Evolutionary conservation across 1,140 invertebrate genomes (phyloP).

Genomic region (Octopus bimaculoides): DNA sequence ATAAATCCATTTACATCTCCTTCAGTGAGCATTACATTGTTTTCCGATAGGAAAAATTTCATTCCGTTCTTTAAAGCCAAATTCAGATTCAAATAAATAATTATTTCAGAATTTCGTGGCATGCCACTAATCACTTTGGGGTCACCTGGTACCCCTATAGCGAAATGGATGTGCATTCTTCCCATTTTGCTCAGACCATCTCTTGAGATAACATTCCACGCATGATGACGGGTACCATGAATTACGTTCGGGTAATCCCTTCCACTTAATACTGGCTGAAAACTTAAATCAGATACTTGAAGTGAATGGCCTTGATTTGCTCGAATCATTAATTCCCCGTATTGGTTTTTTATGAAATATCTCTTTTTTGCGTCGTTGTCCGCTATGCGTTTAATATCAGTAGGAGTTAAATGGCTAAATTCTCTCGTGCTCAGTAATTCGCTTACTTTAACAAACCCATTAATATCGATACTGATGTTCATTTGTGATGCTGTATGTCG

Average conservation of each 20-base stretch:
- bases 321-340: constrained; percentile 65
- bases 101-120: constrained; percentile 65
- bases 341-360: constrained; percentile 61
- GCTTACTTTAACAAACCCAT: constrained; percentile 67
- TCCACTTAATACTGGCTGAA: constrained; percentile 58
- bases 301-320: constrained; percentile 79
- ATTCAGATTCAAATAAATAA: constrained; percentile 69
- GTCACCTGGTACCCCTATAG: constrained; percentile 62
- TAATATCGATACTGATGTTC: neutral
- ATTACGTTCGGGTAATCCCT: constrained; percentile 60
- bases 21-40: constrained; percentile 71
- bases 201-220: constrained; percentile 61
- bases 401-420: constrained; percentile 57
- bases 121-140: constrained; percentile 63
- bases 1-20: constrained; percentile 69
- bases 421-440: constrained; percentile 62
- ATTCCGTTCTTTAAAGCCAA: constrained; percentile 66
- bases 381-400: constrained; percentile 66
- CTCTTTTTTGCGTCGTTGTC: constrained; percentile 67
- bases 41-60: constrained; percentile 71
- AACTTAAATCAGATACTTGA: constrained; percentile 45
- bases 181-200: constrained; percentile 70
- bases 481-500: neutral
- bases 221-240: constrained; percentile 72
- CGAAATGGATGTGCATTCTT: constrained; percentile 78